Evolutionary conservation across 2,888 invertebrate species (phyloP), one percentile per base, ranked within the genome.

Genomic region (Dicyrtoma fusca): DNA sequence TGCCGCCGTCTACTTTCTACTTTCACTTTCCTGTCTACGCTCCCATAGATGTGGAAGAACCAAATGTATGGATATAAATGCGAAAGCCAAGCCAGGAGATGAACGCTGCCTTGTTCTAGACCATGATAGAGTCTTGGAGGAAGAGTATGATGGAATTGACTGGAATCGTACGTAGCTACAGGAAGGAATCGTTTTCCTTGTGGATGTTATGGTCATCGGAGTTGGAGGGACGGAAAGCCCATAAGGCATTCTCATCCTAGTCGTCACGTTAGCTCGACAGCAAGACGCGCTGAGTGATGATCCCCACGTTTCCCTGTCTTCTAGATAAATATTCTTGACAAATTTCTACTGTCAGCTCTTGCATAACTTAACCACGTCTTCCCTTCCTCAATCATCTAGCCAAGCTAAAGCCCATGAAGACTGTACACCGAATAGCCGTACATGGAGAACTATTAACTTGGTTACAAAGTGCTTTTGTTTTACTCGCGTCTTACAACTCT

Each of bases 171-270:
- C 49, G 17, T 49, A 49, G 5, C 49, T 49, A 4, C 17, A n/a
- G 49, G 49, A n/a, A n/a, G n/a, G n/a, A n/a, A 49, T n/a, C 17
- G 8, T 51, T n/a, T 19, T 44, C 1, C 19, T 44, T 63, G 1
- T 47, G 55, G 66, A 66, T 66, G 53, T 66, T 34, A 25, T 66
- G 66, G 66, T 66, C 66, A 66, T 66, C 66, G 17, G 49, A 49
- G 64, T 47, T 47, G 26, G 4, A 25, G 49, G 26, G 49, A 49
- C 45, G 10, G 45, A 23, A 25, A 57, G 21, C 49, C 53, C 25
- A 55, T 55, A 21, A 53, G 53, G 66, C n/a, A 66, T 66, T 51
- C 34, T 66, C 66, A 53, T 66, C 51, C 66, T 55, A 53, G 49
- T 66, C 66, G 53, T 66, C 55, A 66, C 65, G 49, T 65, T 51